Conservation (phyloP, 2,113 vertebrate species). For the Beaufortia kweichowensis region DNA sequence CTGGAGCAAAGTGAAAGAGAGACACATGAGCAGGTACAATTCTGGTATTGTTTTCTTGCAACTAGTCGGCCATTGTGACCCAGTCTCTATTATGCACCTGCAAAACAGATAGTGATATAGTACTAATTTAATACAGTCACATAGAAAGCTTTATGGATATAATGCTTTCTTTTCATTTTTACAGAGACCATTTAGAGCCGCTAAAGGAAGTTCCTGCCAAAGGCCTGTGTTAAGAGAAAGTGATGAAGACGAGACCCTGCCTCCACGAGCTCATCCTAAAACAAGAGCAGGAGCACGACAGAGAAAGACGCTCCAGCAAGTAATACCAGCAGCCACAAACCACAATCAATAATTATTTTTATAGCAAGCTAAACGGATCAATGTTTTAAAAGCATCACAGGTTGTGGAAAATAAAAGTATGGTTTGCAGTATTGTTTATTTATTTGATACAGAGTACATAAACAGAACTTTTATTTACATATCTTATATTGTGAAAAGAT, state of each 20-base stretch:
- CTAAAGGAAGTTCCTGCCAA: slow-evolving; percentile 33
- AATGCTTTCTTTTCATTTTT: slow-evolving; percentile 23
- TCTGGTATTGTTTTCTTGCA: no score
- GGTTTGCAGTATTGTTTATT: slow-evolving; percentile 9
- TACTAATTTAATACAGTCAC: no score
- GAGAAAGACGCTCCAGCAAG: slow-evolving; percentile 44
- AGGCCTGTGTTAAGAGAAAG: not conserved
- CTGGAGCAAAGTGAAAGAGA: slow-evolving; percentile 19
- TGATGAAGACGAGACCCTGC: slow-evolving; percentile 49
- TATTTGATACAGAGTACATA: not conserved
- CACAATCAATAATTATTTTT: not conserved
- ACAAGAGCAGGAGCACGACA: slow-evolving; percentile 36
- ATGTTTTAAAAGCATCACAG: not conserved
- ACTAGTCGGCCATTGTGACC: no score
- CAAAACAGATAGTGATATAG: no score
- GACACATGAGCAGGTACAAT: slow-evolving; percentile 38
- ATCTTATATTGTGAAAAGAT: slow-evolving; percentile 9
- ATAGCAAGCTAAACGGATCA: not conserved
- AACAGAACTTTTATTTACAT: not conserved
- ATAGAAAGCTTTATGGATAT: no score
- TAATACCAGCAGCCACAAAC: slow-evolving; percentile 41
- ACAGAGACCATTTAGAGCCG: slow-evolving; percentile 55
- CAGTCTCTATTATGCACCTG: no score
- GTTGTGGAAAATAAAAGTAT: not conserved
- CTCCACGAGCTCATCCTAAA: slow-evolving; percentile 37